phyloP scores from a whole-genome alignment of 1,140 invertebrate genomes.

The Trichogramma pretiosum region DNA sequence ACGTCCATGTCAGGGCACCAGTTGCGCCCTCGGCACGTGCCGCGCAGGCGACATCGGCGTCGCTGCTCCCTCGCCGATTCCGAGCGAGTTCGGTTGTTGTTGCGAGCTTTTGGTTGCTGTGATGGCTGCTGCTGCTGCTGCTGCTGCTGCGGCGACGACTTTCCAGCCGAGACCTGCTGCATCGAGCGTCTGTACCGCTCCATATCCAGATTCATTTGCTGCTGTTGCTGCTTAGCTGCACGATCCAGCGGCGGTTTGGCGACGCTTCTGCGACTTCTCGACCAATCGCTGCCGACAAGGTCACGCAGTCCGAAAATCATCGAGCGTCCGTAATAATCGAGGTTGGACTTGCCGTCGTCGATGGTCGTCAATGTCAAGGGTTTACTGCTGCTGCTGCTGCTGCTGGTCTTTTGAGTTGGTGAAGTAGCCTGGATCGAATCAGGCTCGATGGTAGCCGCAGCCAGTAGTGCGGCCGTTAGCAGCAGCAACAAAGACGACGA shows the following conservation, averaged over 20 bases:
- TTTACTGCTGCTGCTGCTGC: conserved; percentile 3
- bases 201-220: conserved; percentile 17
- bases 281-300: not conserved
- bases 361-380: conserved; percentile 15
- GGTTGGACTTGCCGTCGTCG: not conserved
- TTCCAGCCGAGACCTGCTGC: conserved; percentile 48
- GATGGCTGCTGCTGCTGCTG: not conserved
- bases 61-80: conserved; percentile 37
- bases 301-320: conserved; percentile 6
- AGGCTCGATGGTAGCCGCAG: too few relatives aligned
- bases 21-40: conserved; percentile 34
- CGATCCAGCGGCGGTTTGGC: not conserved
- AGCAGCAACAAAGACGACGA: too few relatives aligned
- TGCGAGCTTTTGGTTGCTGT: conserved; percentile 16
- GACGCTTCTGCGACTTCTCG: not conserved
- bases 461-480: too few relatives aligned
- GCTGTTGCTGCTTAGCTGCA: conserved; percentile 2
- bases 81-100: conserved; percentile 29
- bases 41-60: conserved; percentile 33
- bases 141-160: conserved; percentile 25
- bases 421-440: too few relatives aligned
- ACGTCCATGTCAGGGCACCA: conserved; percentile 53
- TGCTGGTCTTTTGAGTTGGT: not conserved
- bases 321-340: conserved; percentile 1
- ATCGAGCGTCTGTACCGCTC: conserved; percentile 28